Evolutionary conservation across 2,113 vertebrate genomes (phyloP), one percentile per base, ranked within the genome.

Genomic region (Aix galericulata): DNA sequence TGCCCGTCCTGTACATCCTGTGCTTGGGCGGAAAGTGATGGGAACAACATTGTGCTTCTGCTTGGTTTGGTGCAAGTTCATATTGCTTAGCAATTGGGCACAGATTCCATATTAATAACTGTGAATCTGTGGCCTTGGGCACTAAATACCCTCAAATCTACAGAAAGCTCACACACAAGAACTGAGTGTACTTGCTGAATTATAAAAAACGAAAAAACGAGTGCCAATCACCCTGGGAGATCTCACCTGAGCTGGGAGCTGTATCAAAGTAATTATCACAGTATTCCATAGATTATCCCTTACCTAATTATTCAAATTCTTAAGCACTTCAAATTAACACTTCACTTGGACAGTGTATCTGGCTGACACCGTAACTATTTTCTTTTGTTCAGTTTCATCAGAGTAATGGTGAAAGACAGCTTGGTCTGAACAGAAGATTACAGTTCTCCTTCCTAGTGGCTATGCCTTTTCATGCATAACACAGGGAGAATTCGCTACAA

Each of bases 271-370:
- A 82, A 84, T 91, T 83, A 59, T 82, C 27, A 85, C 77, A 66
- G 42, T 92, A 89, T 84, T 82, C 86, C 69, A 78, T 1, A 91
- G 76, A 80, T 83, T 86, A 82, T 93, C 40, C 56, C 31, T 68
- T 71, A 91, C 31, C 48, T 91, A 88, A 88, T 91, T 88, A 93
- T 84, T 84, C 86, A 86, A 94, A 94, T 88, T 81, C 77, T 84
- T 82, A 92, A 96, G 58, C 66, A 34, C 71, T 82, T 91, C 83
- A 94, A 91, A 95, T 96, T 93, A 95, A 96, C 81, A 60, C 91
- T 95, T 95, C 91, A 87, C 81, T 89, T 87, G 93, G 91, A 77
- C 71, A 71, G 62, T 74, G 7, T 29, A 91, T 86, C 72, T 93
- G 46, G 55, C 83, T 91, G 92, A 83, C 91, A 79, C 76, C 63